Conservation (phyloP, 2,113 vertebrate genomes). For the Mormoops blainvillei region DNA sequence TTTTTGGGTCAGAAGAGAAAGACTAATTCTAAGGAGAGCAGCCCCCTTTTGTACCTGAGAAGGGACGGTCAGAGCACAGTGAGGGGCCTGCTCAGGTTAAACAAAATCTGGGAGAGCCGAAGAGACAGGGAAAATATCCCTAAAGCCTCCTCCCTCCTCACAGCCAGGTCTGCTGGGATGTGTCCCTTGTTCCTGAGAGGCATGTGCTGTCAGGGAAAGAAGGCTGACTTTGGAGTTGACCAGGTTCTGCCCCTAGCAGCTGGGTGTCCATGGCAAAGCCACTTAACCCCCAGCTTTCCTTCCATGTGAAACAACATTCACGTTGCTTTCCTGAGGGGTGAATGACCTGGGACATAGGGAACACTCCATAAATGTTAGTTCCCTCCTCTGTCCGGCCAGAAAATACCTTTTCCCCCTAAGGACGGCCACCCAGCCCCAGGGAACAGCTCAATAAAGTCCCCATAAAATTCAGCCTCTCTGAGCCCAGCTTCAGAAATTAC, state of each 20-base stretch:
- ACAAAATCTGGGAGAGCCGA: neutral
- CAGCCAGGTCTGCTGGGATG: neutral
- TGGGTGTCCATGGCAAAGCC: neutral
- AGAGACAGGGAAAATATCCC: neutral
- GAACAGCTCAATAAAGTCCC: conserved; percentile 51
- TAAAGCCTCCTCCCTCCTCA: neutral
- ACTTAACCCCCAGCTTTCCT: neutral
- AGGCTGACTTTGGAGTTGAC: neutral
- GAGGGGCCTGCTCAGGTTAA: neutral
- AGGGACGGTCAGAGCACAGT: neutral
- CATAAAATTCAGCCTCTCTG: conserved; percentile 68
- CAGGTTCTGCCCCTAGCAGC: neutral
- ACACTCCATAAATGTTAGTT: neutral
- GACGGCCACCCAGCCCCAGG: conserved; percentile 30
- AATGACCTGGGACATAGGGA: neutral
- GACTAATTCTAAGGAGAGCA: neutral
- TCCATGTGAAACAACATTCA: neutral
- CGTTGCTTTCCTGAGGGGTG: neutral
- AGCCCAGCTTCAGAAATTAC: conserved; percentile 63
- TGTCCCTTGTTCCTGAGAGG: neutral
- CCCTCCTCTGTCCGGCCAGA: neutral
- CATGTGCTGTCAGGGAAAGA: neutral
- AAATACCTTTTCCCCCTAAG: neutral
- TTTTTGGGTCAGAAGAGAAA: neutral
- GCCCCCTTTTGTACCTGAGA: neutral